Evolutionary conservation across 2,888 invertebrate species (phyloP), one percentile per base, ranked within the genome.

Genomic region (Gymnoscelis rufifasciata): DNA sequence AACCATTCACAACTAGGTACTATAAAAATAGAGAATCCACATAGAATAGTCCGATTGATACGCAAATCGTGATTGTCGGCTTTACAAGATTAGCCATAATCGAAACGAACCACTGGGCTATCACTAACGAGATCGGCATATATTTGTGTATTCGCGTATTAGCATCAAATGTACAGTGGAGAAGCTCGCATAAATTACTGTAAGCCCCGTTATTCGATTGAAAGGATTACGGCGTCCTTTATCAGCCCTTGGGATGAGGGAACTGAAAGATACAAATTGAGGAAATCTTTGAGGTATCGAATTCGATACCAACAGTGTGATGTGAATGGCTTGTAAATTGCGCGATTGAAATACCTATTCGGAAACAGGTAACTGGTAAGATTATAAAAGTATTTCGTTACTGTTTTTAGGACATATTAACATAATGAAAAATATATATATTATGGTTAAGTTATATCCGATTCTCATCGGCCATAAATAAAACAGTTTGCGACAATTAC

Each of bases 171-270:
- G 50, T 38, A 43, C 48, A 62, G 67, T 54, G 51, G 57, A 52
- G 61, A 63, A 60, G 48, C 70, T 67, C 70, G 66, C 66, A 74
- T 72, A 69, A 74, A 76, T 71, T 68, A 65, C 53, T 56, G 66
- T 72, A 71, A 78, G 74, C 75, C 73, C 68, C 68, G 68, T 70
- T 71, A 80, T 75, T 71, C 70, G 76, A 77, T 76, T 74, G 74
- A 79, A 78, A 73, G 78, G 79, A 82, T 81, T 80, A 81, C 71
- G 67, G 59, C 69, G 71, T 74, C 70, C 74, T 78, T 76, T 77
- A 74, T 70, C 78, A 74, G 74, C 71, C 71, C 67, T 66, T 56
- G 47, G 42, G 42, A 51, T 35, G 56, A 58, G 65, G 67, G 71
- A 72, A 65, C 58, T 57, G 58, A 72, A 73, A 68, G 68, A 70